Conservation (phyloP, 2,797 vertebrate species). For the Heliangelus exortis region DNA sequence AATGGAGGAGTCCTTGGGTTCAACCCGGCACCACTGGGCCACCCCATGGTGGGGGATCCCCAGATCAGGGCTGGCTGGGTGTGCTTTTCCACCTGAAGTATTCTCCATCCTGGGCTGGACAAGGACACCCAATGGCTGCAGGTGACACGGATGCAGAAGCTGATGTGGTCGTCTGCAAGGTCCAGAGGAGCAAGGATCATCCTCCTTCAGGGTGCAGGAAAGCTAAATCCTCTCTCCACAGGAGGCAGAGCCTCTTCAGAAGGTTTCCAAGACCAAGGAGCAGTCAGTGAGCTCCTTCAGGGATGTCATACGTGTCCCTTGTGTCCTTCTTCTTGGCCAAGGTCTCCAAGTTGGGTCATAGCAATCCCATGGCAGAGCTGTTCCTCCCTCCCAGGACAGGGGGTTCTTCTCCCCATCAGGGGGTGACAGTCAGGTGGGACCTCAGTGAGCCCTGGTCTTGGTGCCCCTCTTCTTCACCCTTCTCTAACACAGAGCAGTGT, state of each 20-base stretch:
- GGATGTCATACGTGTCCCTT: accelerated
- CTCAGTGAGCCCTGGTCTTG: not conserved
- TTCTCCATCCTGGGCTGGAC: not conserved
- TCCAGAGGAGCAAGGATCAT: not conserved
- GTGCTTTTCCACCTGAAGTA: not conserved
- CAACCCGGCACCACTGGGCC: not conserved
- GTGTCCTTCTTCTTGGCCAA: not conserved
- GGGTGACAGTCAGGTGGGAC: not conserved
- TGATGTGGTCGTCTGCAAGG: not conserved
- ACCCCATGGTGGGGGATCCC: not conserved
- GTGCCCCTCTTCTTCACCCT: not conserved
- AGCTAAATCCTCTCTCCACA: not conserved
- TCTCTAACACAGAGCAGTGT: not conserved
- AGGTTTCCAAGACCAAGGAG: not conserved
- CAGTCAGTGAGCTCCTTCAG: not conserved
- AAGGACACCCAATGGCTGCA: not conserved
- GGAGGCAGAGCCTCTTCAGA: not conserved
- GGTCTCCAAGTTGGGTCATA: not conserved
- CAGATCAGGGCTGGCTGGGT: not conserved
- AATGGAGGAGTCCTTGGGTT: not conserved
- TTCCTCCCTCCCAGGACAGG: not conserved
- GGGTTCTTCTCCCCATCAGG: accelerated
- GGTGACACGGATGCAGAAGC: not conserved
- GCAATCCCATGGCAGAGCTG: not conserved
- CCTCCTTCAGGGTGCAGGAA: not conserved